Conservation (phyloP, 30 jellyfish, hydroid and myxozoan species). For the Pelagia noctiluca region DNA sequence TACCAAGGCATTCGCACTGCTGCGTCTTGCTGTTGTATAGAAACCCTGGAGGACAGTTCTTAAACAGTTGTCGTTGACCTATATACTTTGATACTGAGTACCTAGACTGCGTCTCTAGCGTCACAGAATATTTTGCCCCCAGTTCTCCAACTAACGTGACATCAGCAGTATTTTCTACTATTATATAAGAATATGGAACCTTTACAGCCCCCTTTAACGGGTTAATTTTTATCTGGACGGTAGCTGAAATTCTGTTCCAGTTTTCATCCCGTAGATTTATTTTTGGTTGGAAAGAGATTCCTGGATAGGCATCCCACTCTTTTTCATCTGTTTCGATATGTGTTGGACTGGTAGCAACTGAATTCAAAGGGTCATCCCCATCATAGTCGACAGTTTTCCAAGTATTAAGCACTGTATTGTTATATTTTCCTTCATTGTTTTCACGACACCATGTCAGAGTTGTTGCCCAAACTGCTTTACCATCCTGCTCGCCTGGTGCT, state of each 20-base stretch:
- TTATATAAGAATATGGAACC: background rate
- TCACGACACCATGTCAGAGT: conserved; percentile 74
- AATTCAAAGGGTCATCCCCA: conserved; percentile 16
- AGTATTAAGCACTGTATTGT: conserved; percentile 50
- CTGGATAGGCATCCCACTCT: conserved; percentile 79
- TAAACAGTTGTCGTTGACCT: background rate
- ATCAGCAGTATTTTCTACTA: background rate
- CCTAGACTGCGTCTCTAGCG: conserved; percentile 49
- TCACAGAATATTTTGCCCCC: conserved; percentile 7
- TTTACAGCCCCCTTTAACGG: background rate
- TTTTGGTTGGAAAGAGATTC: conserved; percentile 42
- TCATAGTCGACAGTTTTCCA: conserved; percentile 58
- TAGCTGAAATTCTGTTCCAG: conserved; percentile 60
- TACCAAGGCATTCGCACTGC: conserved; percentile 41
- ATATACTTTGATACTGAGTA: conserved; percentile 24
- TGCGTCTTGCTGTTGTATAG: background rate
- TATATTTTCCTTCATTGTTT: conserved; percentile 24
- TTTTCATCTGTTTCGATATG: conserved; percentile 9
- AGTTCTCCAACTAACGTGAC: conserved; percentile 38
- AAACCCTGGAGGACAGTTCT: conserved; percentile 79
- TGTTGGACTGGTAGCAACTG: conserved; percentile 70
- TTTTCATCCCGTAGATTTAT: conserved; percentile 62
- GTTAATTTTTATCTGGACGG: conserved; percentile 27
- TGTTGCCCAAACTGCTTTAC: conserved; percentile 68
- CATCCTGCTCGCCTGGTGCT: conserved; percentile 48